Evolutionary conservation across 2,113 vertebrate species (phyloP), one percentile per base, ranked within the genome.

Genomic region (Mobula hypostoma): DNA sequence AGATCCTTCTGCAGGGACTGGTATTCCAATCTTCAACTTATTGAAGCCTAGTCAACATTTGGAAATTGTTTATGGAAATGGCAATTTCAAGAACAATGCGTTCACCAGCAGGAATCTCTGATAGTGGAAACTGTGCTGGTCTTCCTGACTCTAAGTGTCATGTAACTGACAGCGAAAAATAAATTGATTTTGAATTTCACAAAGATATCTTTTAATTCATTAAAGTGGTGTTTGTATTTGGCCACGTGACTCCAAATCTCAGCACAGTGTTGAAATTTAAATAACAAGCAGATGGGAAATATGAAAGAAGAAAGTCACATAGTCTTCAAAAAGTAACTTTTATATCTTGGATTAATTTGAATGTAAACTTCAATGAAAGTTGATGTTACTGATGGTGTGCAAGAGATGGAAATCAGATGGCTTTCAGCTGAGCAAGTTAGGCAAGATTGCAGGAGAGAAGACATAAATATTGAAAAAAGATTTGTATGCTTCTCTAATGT

Each of bases 231-330:
- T 32, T n/a, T 66, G 12, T 66, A 61, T 90, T 32, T 24, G 11
- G 14, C 29, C n/a, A 5, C 29, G 32, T 61, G 58, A 7, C 61
- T 90, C 61, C 24, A 66, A 98, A 98, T 98, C 98, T 96, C 96
- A 97, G 97, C 97, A 98, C 96, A 94, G 95, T 97, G 95, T 97
- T 96, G 96, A 97, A 97, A 97, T 96, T 97, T 96, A 97, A 98
- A 98, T 97, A 97, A 96, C 97, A 98, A 97, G 97, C 98, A 98
- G 98, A 98, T 98, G 98, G 98, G 96, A 95, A 96, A 95, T 96
- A 96, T 94, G 94, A 96, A 96, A 96, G 97, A 98, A 97, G 94
- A 96, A 96, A 96, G 97, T 97, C 97, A 97, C 96, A 97, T 97
- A 96, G 96, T 96, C 96, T 96, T 90, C 95, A 96, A 96, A 97